phyloP scores from a whole-genome alignment of 2,113 vertebrate genomes.

The Pampusana beccarii region DNA sequence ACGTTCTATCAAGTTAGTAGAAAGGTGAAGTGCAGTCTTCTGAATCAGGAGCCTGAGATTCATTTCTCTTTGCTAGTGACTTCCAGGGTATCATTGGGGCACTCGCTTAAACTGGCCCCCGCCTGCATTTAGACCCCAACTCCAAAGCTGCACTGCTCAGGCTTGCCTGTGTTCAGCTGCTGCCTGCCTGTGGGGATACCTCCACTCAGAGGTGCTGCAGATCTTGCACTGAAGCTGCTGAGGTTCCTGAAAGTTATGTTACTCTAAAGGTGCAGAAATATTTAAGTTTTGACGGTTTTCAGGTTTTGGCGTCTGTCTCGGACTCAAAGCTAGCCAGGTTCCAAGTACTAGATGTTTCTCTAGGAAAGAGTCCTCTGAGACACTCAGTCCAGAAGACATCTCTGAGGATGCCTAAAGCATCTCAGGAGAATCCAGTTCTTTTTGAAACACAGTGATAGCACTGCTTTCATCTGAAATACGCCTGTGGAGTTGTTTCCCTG shows the following conservation, averaged over 20 bases:
- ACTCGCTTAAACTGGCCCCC: background rate
- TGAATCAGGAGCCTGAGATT: background rate
- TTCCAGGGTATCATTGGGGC: background rate
- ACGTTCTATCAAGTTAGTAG: background rate
- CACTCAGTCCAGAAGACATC: background rate
- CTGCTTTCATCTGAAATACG: background rate
- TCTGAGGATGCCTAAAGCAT: background rate
- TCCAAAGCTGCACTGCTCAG: background rate
- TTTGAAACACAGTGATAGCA: background rate
- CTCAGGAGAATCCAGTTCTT: background rate
- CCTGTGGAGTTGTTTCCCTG: background rate
- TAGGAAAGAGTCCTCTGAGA: background rate
- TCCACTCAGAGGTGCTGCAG: background rate
- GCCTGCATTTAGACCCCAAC: background rate
- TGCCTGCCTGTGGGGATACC: background rate
- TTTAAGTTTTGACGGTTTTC: background rate
- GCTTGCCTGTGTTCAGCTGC: background rate
- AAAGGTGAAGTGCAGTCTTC: background rate
- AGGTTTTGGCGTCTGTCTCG: background rate
- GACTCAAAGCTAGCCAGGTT: background rate
- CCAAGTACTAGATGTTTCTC: background rate
- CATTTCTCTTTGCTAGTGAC: background rate
- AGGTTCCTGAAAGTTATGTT: background rate
- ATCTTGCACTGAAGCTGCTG: background rate
- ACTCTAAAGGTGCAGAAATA: background rate